Evolutionary conservation across 2,113 vertebrate genomes (phyloP).

Genomic region (Candoia aspera): DNA sequence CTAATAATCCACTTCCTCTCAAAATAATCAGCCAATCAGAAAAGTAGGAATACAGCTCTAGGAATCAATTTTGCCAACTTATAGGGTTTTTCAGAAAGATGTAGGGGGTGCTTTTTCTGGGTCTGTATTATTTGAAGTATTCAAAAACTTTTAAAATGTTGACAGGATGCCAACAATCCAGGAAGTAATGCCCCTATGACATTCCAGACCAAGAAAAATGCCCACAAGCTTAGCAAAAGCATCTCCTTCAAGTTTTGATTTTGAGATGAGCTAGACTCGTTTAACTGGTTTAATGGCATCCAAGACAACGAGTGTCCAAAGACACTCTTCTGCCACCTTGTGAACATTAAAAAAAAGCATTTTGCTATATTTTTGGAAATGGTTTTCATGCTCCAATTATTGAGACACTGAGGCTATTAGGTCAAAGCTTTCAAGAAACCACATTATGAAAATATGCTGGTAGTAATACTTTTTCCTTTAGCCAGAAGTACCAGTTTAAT

Average conservation of each 20-base stretch:
- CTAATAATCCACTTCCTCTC: not conserved
- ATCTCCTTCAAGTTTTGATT: not conserved
- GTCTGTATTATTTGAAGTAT: not conserved
- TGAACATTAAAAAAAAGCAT: not conserved
- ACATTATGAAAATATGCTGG: not conserved
- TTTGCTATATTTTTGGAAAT: not conserved
- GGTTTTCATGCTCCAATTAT: not conserved
- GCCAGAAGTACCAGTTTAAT: not conserved
- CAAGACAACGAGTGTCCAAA: not conserved
- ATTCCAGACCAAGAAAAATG: not conserved
- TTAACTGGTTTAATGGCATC: not conserved
- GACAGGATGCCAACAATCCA: not conserved
- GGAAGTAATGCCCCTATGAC: not conserved
- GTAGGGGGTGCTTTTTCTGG: not conserved
- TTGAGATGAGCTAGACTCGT: not conserved
- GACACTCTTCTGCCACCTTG: not conserved
- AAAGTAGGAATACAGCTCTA: not conserved
- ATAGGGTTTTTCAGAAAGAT: conserved; percentile 4
- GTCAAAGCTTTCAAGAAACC: not conserved
- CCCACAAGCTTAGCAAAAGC: not conserved
- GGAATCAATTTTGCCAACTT: not conserved
- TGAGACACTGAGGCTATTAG: not conserved
- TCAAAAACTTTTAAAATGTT: not conserved
- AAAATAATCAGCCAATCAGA: not conserved
- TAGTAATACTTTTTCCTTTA: not conserved